Evolutionary conservation across 2,888 invertebrate species (phyloP).

Genomic region (Sminthurides aquaticus): DNA sequence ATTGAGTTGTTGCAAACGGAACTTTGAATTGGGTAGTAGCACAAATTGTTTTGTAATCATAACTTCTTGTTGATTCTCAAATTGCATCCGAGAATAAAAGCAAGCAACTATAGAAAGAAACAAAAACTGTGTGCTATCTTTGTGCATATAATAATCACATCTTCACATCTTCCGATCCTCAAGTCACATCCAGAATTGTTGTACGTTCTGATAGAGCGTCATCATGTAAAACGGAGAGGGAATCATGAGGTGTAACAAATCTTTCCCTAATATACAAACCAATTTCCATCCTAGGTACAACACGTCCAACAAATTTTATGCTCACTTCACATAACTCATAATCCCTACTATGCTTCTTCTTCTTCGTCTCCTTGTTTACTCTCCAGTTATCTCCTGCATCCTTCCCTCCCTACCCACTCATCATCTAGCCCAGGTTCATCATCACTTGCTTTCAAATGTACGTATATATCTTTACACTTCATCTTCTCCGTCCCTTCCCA

Average conservation of each 20-base stretch:
- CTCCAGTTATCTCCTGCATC: neutral
- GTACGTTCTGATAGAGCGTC: too few relatives aligned
- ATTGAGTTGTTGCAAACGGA: too few relatives aligned
- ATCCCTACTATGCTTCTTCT: conserved; percentile 32
- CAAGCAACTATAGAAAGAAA: neutral
- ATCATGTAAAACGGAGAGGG: neutral
- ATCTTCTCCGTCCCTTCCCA: neutral
- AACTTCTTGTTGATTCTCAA: neutral
- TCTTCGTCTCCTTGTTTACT: conserved; percentile 10
- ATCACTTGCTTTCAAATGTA: too few relatives aligned
- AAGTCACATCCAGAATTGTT: too few relatives aligned
- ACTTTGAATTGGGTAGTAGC: too few relatives aligned
- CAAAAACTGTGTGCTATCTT: neutral
- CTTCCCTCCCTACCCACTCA: neutral
- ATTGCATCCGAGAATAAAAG: neutral
- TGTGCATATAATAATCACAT: too few relatives aligned
- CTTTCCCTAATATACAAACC: conserved; percentile 1
- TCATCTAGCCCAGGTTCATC: too few relatives aligned
- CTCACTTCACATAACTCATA: conserved; percentile 34
- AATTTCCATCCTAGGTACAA: conserved; percentile 5
- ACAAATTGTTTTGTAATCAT: neutral
- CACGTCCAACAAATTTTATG: conserved; percentile 34
- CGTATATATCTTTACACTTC: neutral
- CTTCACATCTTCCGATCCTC: too few relatives aligned
- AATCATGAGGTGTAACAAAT: conserved; percentile 28